Evolutionary conservation across 2,797 vertebrate species (phyloP).

Genomic region (Nyctalus aviator): DNA sequence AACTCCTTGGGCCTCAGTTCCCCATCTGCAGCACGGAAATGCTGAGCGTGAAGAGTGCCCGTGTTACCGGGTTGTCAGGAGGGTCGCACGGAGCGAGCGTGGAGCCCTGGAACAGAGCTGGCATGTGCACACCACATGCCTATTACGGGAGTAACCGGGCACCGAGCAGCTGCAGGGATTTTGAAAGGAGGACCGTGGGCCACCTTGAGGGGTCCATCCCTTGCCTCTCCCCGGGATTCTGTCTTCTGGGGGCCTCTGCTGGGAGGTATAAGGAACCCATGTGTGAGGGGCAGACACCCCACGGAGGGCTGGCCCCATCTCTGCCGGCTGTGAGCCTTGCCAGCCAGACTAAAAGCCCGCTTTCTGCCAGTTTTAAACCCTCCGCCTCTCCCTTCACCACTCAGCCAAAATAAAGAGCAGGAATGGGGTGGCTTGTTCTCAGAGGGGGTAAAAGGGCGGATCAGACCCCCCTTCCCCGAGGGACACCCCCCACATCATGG

Average conservation of each 20-base stretch:
- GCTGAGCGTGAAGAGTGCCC: not conserved
- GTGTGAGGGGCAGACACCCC: not conserved
- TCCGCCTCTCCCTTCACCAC: not conserved
- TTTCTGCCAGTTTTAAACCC: not conserved
- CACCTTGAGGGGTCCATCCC: not conserved
- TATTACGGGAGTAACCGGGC: fast-evolving
- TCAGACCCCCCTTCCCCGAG: not conserved
- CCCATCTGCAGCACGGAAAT: not conserved
- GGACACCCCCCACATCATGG: not conserved
- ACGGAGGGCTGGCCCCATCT: not conserved
- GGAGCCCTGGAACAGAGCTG: not conserved
- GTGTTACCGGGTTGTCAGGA: fast-evolving
- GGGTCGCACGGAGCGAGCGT: fast-evolving
- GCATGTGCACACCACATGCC: fast-evolving
- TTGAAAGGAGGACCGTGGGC: not conserved
- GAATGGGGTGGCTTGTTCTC: not conserved
- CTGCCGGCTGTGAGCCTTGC: not conserved
- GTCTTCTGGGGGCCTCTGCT: not conserved
- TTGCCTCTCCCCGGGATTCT: not conserved
- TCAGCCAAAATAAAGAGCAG: constrained; percentile 38
- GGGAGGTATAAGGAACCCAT: not conserved
- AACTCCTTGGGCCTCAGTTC: not conserved
- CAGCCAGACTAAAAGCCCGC: not conserved
- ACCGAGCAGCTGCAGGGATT: fast-evolving
- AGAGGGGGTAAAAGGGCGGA: not conserved